These are phyloP conservation scores for Drosophila ustulata DNA, from an alignment of 2,888 invertebrate species.

Conservation along the genomic window DNA sequence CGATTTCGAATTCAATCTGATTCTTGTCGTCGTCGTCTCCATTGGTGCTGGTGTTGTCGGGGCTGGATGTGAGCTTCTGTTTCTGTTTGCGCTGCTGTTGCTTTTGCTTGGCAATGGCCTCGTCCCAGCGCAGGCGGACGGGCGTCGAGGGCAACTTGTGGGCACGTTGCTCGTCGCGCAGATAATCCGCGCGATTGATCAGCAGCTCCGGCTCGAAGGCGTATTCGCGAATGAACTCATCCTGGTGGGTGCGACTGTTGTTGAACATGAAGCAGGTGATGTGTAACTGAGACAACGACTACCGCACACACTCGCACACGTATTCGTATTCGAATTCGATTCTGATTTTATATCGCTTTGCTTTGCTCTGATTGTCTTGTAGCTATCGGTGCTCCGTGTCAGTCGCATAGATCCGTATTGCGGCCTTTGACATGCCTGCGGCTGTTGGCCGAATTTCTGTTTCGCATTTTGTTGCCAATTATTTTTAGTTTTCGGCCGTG, in stretches of 20 bases:
- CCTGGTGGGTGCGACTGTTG: constrained; percentile 76
- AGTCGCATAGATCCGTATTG: constrained; percentile 63
- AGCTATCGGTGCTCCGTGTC: constrained; percentile 41
- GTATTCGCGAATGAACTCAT: constrained; percentile 84
- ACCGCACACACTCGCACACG: constrained; percentile 26
- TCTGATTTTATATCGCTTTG: constrained; percentile 2
- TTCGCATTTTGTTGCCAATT: constrained; percentile 78
- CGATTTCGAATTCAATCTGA: constrained; percentile 83
- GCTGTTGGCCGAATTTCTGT: constrained; percentile 71
- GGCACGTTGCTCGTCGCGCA: constrained; percentile 67
- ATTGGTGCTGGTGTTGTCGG: constrained; percentile 64
- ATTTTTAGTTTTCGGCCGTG: constrained; percentile 67
- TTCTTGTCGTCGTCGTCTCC: constrained; percentile 71
- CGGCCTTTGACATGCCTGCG: constrained; percentile 80
- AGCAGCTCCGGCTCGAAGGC: constrained; percentile 84
- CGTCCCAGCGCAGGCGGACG: constrained; percentile 71
- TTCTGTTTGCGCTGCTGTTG: constrained; percentile 51
- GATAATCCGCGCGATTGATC: constrained; percentile 82
- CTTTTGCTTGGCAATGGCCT: constrained; percentile 72
- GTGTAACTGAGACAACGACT: constrained; percentile 27
- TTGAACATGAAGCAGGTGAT: constrained; percentile 78
- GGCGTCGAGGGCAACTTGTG: constrained; percentile 66
- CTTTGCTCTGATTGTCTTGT: constrained; percentile 29
- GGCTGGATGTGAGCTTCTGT: constrained; percentile 65
- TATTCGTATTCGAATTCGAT: neutral